These are phyloP conservation scores for Dallia pectoralis DNA, from an alignment of 2,797 vertebrate species.

Conservation along the genomic window DNA sequence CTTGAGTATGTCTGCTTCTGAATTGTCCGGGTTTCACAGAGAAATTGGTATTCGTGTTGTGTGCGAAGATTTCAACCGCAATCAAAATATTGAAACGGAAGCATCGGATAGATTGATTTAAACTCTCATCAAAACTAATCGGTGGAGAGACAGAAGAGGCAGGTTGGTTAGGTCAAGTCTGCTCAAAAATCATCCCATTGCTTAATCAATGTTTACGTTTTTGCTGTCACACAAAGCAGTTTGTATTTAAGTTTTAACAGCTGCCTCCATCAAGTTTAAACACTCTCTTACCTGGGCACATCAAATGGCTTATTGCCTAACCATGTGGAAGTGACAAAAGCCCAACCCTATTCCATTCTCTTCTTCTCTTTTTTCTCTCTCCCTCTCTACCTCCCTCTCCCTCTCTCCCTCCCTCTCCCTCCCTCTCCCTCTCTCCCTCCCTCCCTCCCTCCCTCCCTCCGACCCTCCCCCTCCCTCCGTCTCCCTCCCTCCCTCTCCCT, in stretches of 20 bases:
- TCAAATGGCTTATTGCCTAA: constrained; percentile 93
- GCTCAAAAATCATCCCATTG: constrained; percentile 54
- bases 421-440: constrained; percentile 1
- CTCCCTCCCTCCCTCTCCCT: constrained; percentile 64
- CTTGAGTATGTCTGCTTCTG: not conserved
- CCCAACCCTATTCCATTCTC: constrained; percentile 80
- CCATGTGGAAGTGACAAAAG: constrained; percentile 90
- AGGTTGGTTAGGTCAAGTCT: constrained; percentile 37
- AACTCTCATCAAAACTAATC: not conserved
- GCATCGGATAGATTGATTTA: not conserved
- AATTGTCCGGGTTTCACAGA: not conserved
- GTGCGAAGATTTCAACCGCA: not conserved
- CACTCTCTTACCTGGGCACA: constrained; percentile 86
- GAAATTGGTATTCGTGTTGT: not conserved
- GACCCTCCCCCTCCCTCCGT: no score
- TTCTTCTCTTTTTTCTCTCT: constrained; percentile 22
- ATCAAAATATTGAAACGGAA: not conserved
- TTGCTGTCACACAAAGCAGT: constrained; percentile 9
- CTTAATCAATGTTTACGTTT: not conserved
- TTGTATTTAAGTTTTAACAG: constrained; percentile 62
- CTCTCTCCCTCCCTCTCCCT: constrained; percentile 72
- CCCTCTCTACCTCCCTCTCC: constrained; percentile 42
- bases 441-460: constrained; percentile 21
- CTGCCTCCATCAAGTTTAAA: constrained; percentile 86
- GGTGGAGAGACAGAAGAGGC: constrained; percentile 19